Conservation (phyloP, 2,888 invertebrate species). For the Chaetoderma sp. region DNA sequence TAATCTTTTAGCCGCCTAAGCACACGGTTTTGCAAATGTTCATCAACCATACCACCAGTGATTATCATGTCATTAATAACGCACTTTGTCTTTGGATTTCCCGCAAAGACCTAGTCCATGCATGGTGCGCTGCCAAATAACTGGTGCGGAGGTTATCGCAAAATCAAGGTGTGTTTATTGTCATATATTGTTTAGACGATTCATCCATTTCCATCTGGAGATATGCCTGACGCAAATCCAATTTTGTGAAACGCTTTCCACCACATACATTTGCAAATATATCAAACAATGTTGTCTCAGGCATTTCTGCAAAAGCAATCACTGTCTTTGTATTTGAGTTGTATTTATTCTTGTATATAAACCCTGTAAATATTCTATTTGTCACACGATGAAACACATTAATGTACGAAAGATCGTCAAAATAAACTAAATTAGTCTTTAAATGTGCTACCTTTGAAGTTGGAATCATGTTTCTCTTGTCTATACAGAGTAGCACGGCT, state of each 20-base stretch:
- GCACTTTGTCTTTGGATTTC: not conserved
- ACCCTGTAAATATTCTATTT: too few species aligned
- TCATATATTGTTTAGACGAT: constrained; percentile 24
- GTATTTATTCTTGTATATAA: too few species aligned
- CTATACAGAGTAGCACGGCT: too few species aligned
- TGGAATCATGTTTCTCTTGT: too few species aligned
- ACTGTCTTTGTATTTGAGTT: too few species aligned
- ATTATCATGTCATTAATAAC: not conserved
- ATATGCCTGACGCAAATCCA: constrained; percentile 25
- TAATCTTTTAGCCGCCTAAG: not conserved
- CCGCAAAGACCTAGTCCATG: constrained; percentile 1
- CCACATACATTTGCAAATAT: constrained; percentile 42
- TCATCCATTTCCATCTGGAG: constrained; percentile 24
- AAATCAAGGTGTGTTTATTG: constrained; percentile 1
- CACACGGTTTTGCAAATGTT: not conserved
- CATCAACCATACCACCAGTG: not conserved
- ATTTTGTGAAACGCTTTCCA: constrained; percentile 29
- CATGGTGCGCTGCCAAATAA: constrained; percentile 2
- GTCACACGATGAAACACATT: too few species aligned
- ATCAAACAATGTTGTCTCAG: constrained; percentile 42
- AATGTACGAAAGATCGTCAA: too few species aligned
- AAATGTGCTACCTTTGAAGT: too few species aligned
- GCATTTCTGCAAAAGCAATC: too few species aligned
- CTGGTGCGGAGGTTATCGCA: not conserved
- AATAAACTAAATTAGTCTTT: too few species aligned